Conservation (phyloP, 53 echinoderm and acorn worm species). For the Hippasteria phrygiana region DNA sequence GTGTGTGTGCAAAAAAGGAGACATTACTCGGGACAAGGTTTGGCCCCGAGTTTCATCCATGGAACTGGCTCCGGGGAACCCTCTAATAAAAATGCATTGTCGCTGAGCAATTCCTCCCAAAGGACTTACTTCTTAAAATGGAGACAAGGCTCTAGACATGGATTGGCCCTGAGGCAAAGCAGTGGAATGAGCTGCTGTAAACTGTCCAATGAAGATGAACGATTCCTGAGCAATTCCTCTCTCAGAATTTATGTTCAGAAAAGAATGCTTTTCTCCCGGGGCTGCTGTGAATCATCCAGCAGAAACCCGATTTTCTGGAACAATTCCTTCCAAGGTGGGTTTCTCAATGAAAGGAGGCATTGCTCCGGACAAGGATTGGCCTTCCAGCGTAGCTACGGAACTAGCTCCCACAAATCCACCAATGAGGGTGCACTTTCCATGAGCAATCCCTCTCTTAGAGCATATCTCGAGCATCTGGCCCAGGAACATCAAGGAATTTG, state of each 20-base stretch:
- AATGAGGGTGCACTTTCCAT: slow-evolving; percentile 34
- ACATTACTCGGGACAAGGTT: neutral
- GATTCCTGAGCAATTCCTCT: slow-evolving; percentile 31
- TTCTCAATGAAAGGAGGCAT: neutral
- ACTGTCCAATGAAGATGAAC: neutral
- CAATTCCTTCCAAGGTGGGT: too few species aligned
- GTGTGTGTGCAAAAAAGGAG: neutral
- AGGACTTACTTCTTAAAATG: neutral
- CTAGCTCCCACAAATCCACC: slow-evolving; percentile 2
- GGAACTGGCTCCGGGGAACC: neutral
- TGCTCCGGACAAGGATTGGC: slow-evolving; percentile 23
- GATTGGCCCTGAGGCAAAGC: slow-evolving; percentile 2
- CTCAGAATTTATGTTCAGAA: slow-evolving; percentile 2
- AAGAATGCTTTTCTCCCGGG: slow-evolving; percentile 13
- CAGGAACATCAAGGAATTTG: slow-evolving; percentile 7
- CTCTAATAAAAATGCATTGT: neutral
- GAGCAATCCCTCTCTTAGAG: slow-evolving; percentile 51
- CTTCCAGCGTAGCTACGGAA: neutral
- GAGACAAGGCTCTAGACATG: slow-evolving; percentile 3
- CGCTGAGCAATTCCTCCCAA: neutral
- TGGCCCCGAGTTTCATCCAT: neutral
- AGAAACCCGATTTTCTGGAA: too few species aligned
- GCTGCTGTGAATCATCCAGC: too few species aligned
- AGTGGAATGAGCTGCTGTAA: neutral
- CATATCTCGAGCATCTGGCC: slow-evolving; percentile 30